These are phyloP conservation scores for Ophraella communa DNA, from an alignment of 2,888 invertebrate species.

Conservation along the genomic window DNA sequence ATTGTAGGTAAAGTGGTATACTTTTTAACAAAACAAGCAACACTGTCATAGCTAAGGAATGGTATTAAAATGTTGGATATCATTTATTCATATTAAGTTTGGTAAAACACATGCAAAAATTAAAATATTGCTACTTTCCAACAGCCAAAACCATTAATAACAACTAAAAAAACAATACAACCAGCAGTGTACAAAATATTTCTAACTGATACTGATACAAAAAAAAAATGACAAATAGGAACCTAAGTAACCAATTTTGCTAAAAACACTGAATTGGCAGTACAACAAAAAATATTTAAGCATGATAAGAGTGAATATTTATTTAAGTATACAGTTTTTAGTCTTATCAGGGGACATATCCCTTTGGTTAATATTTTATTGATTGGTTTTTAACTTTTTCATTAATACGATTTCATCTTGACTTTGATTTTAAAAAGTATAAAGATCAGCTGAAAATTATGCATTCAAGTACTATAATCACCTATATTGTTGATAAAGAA, in stretches of 20 bases:
- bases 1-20: not conserved
- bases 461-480: too few relatives aligned
- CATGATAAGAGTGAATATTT: too few relatives aligned
- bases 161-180: conserved; percentile 36
- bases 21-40: not conserved
- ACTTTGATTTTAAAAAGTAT: too few relatives aligned
- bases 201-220: conserved; percentile 31
- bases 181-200: conserved; percentile 45
- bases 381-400: too few relatives aligned
- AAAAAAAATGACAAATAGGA: conserved; percentile 39
- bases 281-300: not conserved
- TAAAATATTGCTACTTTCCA: not conserved
- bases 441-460: too few relatives aligned
- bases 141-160: conserved; percentile 26
- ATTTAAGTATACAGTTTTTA: too few relatives aligned
- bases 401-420: too few relatives aligned
- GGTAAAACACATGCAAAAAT: not conserved
- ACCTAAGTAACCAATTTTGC: conserved; percentile 34
- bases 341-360: too few relatives aligned
- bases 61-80: not conserved
- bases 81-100: not conserved
- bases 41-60: not conserved
- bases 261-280: conserved; percentile 15
- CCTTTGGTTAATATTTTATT: too few relatives aligned
- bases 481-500: too few relatives aligned